phyloP scores from a whole-genome alignment of 2,113 vertebrate genomes.

The Microcebus ravelobensis region DNA sequence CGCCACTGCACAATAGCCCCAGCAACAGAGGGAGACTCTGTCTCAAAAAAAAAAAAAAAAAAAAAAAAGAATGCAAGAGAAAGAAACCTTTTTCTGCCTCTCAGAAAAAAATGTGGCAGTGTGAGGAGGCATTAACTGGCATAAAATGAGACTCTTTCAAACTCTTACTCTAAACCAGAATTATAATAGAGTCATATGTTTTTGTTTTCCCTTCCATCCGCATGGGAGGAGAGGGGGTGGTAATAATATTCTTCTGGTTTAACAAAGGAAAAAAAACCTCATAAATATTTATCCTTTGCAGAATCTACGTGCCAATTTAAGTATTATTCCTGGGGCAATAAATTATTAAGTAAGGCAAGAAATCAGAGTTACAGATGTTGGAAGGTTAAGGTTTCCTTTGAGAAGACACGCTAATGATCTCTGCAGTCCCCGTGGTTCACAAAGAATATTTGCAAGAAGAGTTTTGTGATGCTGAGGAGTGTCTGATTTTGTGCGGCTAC shows the following conservation, averaged over 20 bases:
- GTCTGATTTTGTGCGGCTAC: background rate
- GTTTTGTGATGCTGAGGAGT: background rate
- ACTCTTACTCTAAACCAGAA: background rate
- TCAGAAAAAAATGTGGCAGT: background rate
- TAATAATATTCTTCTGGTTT: slow-evolving; percentile 3
- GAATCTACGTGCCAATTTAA: background rate
- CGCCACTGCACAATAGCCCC: background rate
- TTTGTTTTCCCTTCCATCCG: background rate
- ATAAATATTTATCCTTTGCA: slow-evolving; percentile 17
- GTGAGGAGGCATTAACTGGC: background rate
- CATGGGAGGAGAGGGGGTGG: background rate
- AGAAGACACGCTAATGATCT: background rate
- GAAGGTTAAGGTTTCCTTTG: background rate
- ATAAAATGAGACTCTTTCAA: background rate
- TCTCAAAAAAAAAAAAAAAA: background rate
- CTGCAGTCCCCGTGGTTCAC: background rate
- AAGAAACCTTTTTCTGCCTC: background rate
- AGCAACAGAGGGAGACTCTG: background rate
- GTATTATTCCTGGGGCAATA: slow-evolving; percentile 1
- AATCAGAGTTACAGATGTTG: background rate
- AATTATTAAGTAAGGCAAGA: slow-evolving; percentile 3
- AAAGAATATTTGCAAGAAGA: background rate
- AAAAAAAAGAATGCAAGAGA: background rate
- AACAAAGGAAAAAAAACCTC: background rate
- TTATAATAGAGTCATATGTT: background rate